These are phyloP conservation scores for Myiozetetes cayanensis DNA, from an alignment of 2,113 vertebrate species.

Conservation along the genomic window DNA sequence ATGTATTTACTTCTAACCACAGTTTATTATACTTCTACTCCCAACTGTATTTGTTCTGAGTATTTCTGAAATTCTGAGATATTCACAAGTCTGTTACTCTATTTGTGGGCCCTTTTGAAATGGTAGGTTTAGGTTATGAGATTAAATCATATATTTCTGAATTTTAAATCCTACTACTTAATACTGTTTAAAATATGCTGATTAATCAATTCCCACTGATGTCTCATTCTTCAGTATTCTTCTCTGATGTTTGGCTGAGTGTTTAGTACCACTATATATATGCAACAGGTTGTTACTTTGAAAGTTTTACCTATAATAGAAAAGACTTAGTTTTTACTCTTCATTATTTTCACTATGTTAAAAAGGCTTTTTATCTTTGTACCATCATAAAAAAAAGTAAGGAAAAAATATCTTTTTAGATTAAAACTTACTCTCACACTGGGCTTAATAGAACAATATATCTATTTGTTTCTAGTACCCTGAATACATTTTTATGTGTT, in stretches of 20 bases:
- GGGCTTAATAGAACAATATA: conserved; percentile 61
- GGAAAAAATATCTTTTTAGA: conserved; percentile 30
- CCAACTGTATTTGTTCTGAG: neutral
- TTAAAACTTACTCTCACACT: conserved; percentile 48
- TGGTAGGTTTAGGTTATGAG: neutral
- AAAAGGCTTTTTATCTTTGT: neutral
- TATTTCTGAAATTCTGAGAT: neutral
- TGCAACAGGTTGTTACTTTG: neutral
- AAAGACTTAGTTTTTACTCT: neutral
- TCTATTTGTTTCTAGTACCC: conserved; percentile 54
- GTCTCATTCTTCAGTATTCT: neutral
- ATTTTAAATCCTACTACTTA: neutral
- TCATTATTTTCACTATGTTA: neutral
- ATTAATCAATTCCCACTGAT: neutral
- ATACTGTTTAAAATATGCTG: neutral
- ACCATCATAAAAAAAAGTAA: neutral
- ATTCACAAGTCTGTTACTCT: neutral
- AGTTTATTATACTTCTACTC: neutral
- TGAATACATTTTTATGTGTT: conserved; percentile 58
- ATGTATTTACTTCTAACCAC: neutral
- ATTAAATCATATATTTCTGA: neutral
- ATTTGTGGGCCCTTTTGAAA: neutral
- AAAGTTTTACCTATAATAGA: neutral
- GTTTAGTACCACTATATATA: neutral
- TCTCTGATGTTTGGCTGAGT: neutral